A percentile compares a stretch with the other conserved stretches of the same genome.
These are phyloP conservation scores for Phyllostomus discolor DNA, from an alignment of 2,113 vertebrate genomes.

Conservation along the genomic window DNA sequence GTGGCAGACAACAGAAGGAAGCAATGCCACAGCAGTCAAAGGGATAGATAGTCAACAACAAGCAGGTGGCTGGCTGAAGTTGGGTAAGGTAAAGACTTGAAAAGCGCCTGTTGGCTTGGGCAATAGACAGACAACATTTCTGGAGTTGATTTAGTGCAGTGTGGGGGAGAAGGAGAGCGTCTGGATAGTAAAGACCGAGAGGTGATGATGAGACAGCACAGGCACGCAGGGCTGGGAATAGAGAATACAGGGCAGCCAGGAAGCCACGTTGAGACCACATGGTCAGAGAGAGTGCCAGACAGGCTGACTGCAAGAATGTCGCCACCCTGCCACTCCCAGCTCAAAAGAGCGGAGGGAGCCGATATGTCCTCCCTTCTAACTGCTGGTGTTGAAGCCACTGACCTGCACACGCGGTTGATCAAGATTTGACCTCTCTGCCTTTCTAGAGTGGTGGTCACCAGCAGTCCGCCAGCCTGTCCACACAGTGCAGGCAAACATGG, in stretches of 20 bases:
- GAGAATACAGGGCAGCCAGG: neutral
- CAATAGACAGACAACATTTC: neutral
- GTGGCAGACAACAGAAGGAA: neutral
- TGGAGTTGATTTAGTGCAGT: neutral
- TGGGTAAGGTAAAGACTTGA: neutral
- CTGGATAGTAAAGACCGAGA: neutral
- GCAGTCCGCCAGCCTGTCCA: neutral
- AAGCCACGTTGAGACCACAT: neutral
- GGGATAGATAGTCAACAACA: neutral
- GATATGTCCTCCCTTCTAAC: neutral
- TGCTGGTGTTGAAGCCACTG: neutral
- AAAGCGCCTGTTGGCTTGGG: neutral
- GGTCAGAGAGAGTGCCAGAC: neutral
- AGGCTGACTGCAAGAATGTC: neutral
- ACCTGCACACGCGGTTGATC: neutral
- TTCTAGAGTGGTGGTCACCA: neutral
- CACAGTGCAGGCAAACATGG: neutral
- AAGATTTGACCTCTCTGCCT: neutral
- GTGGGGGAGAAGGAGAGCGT: neutral
- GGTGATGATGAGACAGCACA: neutral
- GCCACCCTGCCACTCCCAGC: neutral
- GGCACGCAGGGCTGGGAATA: neutral
- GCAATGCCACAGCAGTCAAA: neutral
- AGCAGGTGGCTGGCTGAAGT: neutral
- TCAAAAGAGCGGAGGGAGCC: neutral